Percentiles rank a stretch among this genome's conserved stretches.
Evolutionary conservation across 2,797 vertebrate genomes (phyloP).

Genomic region (Sandelia bainsii): DNA sequence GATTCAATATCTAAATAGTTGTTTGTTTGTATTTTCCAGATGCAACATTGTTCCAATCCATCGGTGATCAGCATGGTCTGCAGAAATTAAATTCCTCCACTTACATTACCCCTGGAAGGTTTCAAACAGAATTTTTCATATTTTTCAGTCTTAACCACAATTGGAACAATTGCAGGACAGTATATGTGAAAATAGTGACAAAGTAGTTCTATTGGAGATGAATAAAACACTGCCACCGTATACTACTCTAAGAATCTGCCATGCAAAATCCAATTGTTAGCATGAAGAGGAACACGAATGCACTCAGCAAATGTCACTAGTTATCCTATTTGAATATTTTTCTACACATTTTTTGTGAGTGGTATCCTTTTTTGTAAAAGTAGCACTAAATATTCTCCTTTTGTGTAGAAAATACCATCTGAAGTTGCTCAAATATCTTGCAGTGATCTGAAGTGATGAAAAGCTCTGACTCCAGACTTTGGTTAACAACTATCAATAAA

Average conservation of each 20-base stretch:
- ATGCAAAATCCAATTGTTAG: no score
- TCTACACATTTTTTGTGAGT: not conserved
- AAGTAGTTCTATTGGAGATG: not conserved
- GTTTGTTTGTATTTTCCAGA: conserved; percentile 57
- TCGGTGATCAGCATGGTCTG: conserved; percentile 61
- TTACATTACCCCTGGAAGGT: not conserved
- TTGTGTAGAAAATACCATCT: not conserved
- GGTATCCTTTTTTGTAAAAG: not conserved
- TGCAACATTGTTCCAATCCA: conserved; percentile 86
- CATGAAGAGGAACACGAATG: not conserved
- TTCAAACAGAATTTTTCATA: conserved; percentile 32
- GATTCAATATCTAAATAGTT: not conserved
- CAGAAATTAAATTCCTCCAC: not conserved
- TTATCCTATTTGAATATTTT: not conserved
- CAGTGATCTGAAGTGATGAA: not conserved
- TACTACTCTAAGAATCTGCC: not conserved
- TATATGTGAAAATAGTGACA: conserved; percentile 7
- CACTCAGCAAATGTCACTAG: not conserved
- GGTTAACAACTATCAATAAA: not conserved
- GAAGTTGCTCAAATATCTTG: not conserved
- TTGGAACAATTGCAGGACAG: conserved; percentile 1
- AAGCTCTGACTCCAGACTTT: not conserved
- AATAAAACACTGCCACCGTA: not conserved
- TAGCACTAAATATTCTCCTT: not conserved
- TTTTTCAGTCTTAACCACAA: conserved; percentile 26